A percentile compares a stretch with the other conserved stretches of the same genome.
These are phyloP conservation scores for Oligia latruncula DNA, from an alignment of 2,888 invertebrate species.

Conservation along the genomic window DNA sequence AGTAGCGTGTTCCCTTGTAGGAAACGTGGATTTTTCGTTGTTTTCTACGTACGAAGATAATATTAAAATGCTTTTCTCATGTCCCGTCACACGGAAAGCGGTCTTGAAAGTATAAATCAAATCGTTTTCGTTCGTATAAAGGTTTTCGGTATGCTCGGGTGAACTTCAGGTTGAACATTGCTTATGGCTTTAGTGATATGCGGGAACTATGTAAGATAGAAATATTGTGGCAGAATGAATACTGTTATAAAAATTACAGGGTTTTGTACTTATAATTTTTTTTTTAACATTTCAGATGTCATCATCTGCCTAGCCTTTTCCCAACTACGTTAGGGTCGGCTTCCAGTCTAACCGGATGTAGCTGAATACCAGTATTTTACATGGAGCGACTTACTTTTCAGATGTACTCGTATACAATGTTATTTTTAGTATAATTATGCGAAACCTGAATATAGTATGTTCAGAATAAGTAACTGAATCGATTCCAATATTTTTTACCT, in stretches of 20 bases:
- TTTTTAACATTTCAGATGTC: too few relatives aligned
- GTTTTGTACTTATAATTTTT: neutral
- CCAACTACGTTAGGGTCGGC: too few relatives aligned
- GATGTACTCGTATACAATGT: too few relatives aligned
- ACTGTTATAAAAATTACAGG: neutral
- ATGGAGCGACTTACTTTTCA: too few relatives aligned
- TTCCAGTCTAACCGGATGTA: too few relatives aligned
- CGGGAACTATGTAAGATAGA: slow-evolving; percentile 31
- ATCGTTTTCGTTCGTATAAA: slow-evolving; percentile 69
- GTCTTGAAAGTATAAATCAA: slow-evolving; percentile 80
- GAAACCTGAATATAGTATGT: too few relatives aligned
- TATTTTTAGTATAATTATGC: too few relatives aligned
- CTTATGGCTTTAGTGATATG: slow-evolving; percentile 58
- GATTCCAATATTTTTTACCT: too few relatives aligned
- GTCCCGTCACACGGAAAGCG: slow-evolving; percentile 76
- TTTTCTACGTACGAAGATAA: slow-evolving; percentile 79
- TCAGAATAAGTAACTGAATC: too few relatives aligned
- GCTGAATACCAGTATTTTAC: too few relatives aligned
- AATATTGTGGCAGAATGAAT: slow-evolving; percentile 11
- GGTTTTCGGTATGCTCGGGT: slow-evolving; percentile 63
- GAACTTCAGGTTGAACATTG: slow-evolving; percentile 60
- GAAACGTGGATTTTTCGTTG: slow-evolving; percentile 80
- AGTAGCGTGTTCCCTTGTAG: slow-evolving; percentile 79
- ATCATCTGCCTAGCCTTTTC: too few relatives aligned
- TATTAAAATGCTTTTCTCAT: slow-evolving; percentile 79